Base-by-base conservation (phyloP, 2,888 invertebrate genomes). In the Megamerina dolium region DNA sequence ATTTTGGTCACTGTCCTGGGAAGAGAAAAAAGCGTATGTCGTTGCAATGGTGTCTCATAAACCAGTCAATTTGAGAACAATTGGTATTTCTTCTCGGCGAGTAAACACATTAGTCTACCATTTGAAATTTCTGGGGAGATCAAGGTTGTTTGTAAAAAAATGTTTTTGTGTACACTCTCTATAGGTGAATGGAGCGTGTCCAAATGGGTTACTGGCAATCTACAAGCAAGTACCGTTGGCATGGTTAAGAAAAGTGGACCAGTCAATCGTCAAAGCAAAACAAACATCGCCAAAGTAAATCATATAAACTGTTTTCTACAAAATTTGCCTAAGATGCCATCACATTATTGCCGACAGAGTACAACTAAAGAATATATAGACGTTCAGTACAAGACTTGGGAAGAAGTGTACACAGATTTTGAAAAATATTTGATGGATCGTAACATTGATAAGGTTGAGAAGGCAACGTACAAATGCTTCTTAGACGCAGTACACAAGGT, bases 351-450 rank as follows among this genome's bases (percentile, higher is more conserved):
- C 38, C 33, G 38, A 43, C 43, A 43, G 35, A 43, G 38, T 43
- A 46, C 42, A 42, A 43, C 20, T 42, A 46, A 39, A 46, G 35
- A 46, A 46, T 46, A 46, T 46, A 39, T 43, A 33, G 43, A 33
- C 27, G 33, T 43, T 40, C 43, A 43, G 39, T 40, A 41, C 37
- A 45, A 45, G 27, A 41, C 44, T 40, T 41, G 45, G 33, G 37
- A 32, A 41, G 45, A 41, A 45, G 41, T 45, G 32, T 45, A 33
- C 33, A 45, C 30, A 37, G 41, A 41, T 41, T 41, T 41, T 37
- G 41, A 41, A 41, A 37, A 41, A 37, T 37, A 41, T 37, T 41
- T 41, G 41, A 36, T 31, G 31, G 44, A 45, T 35, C 13, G 32
- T 32, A 43, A 37, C 39, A 43, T 39, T 37, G 31, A 40, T 36